phyloP scores from a whole-genome alignment of 2,113 vertebrate genomes.

The Poecilia latipinna region DNA sequence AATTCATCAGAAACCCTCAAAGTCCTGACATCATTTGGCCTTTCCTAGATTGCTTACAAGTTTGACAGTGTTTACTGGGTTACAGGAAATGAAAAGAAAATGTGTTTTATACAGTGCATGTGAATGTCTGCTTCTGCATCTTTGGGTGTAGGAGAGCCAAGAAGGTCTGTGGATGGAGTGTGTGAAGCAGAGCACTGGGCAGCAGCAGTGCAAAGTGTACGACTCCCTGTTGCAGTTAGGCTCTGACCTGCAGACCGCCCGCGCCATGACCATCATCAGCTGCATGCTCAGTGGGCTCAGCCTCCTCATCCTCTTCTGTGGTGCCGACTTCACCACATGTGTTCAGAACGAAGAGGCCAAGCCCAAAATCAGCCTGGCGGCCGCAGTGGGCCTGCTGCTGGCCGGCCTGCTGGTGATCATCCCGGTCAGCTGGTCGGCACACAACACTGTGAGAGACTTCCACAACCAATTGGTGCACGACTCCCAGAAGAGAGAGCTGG shows the following conservation, averaged over 20 bases:
- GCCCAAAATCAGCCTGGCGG: slow-evolving; percentile 76
- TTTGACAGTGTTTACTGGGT: too few relatives aligned
- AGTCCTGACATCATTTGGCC: too few relatives aligned
- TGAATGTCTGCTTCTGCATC: neutral
- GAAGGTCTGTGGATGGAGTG: slow-evolving; percentile 82
- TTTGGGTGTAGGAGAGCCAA: slow-evolving; percentile 45
- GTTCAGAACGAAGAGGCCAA: slow-evolving; percentile 76
- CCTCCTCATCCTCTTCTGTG: slow-evolving; percentile 77
- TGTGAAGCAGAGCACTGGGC: slow-evolving; percentile 84
- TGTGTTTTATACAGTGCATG: neutral
- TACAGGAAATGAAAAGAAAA: too few relatives aligned
- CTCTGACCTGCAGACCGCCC: slow-evolving; percentile 78
- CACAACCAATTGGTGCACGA: slow-evolving; percentile 32
- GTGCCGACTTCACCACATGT: slow-evolving; percentile 81
- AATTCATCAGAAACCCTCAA: too few relatives aligned
- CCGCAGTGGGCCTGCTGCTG: slow-evolving; percentile 74
- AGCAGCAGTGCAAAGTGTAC: slow-evolving; percentile 84
- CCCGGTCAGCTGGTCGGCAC: slow-evolving; percentile 81
- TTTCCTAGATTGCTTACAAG: too few relatives aligned
- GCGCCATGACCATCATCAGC: slow-evolving; percentile 81
- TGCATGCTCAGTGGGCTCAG: slow-evolving; percentile 65
- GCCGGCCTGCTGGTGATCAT: slow-evolving; percentile 77
- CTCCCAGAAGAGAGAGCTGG: slow-evolving; percentile 70
- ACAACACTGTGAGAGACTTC: slow-evolving; percentile 69
- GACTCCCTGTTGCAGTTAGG: slow-evolving; percentile 77